phyloP scores from a whole-genome alignment of 2,113 vertebrate genomes.

The Nyctibius bracteatus region DNA sequence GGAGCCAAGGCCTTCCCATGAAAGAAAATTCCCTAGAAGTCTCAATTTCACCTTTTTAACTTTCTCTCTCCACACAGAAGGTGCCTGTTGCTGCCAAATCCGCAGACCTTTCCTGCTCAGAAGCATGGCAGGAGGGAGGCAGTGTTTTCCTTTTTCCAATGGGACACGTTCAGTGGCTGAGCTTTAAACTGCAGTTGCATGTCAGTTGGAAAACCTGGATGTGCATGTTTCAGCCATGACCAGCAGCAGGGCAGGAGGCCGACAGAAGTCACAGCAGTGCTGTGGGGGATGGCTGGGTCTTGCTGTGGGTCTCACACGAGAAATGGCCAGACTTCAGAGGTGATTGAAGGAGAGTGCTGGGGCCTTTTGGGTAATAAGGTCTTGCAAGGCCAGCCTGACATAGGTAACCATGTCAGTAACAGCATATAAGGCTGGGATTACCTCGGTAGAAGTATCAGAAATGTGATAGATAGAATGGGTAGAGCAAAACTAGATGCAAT shows the following conservation, averaged over 20 bases:
- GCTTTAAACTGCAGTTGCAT: neutral
- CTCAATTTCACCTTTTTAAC: neutral
- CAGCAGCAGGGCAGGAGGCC: neutral
- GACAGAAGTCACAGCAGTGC: neutral
- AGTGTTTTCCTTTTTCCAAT: neutral
- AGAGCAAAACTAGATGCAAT: neutral
- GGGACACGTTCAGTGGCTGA: neutral
- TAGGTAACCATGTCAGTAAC: neutral
- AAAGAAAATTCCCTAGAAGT: neutral
- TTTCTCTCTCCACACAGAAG: neutral
- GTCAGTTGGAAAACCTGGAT: neutral
- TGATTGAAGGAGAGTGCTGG: neutral
- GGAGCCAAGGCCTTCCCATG: neutral
- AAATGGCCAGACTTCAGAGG: neutral
- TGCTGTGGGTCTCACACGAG: accelerated
- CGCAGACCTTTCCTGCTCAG: neutral
- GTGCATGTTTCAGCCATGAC: neutral
- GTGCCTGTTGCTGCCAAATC: neutral
- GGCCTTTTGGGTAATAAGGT: neutral
- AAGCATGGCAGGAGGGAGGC: neutral
- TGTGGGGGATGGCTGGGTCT: neutral
- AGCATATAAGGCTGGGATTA: neutral
- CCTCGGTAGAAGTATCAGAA: neutral
- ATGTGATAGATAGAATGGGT: neutral
- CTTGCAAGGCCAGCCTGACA: neutral